A percentile compares a stretch with the other conserved stretches of the same genome.
Conservation (phyloP, 2,797 vertebrate species). For the Allobates femoralis region DNA sequence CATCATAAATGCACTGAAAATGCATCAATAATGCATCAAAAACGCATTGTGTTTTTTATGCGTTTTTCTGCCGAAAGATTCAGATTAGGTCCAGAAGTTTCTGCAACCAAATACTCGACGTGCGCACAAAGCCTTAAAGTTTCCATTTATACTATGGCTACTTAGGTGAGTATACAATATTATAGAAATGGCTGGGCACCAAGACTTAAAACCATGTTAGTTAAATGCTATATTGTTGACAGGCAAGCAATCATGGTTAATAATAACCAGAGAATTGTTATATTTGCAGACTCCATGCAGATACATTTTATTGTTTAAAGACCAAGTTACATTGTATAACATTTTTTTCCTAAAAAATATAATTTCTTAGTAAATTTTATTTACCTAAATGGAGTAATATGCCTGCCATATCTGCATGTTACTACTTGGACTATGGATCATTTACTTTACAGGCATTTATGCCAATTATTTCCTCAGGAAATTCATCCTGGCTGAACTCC, state of each 20-base stretch:
- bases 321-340: not conserved
- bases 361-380: not conserved
- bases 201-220: not conserved
- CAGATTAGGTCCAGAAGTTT: too few species aligned
- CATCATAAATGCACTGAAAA: too few species aligned
- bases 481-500: not conserved
- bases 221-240: not conserved
- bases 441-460: conserved; percentile 23
- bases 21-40: too few species aligned
- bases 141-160: not conserved
- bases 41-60: too few species aligned
- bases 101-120: too few species aligned
- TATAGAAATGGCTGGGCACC: not conserved
- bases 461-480: conserved; percentile 38
- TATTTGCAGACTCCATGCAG: not conserved
- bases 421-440: not conserved
- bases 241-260: not conserved
- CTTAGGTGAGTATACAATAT: not conserved
- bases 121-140: too few species aligned
- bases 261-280: not conserved
- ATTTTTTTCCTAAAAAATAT: not conserved
- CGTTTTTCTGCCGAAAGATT: too few species aligned
- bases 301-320: not conserved
- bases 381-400: not conserved
- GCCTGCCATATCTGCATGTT: not conserved